Evolutionary conservation across 1,140 invertebrate species (phyloP), one percentile per base, ranked within the genome.

Genomic region (Trachelipus rathkii): DNA sequence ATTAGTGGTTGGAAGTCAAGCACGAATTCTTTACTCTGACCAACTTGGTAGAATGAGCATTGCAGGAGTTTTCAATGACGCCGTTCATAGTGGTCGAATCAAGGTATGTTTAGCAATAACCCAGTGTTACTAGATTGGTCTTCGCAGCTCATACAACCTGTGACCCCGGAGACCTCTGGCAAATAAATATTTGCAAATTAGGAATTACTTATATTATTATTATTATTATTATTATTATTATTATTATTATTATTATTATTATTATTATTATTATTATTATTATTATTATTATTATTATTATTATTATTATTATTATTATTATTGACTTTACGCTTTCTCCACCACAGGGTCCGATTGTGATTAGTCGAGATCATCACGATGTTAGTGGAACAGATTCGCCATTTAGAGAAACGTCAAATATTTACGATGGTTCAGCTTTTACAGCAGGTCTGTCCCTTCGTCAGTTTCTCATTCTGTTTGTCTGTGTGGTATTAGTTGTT

Each of bases 351-450:
- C 88, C 89, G 21, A 86, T 91, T 7, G 88, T 92, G 3, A 84
- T 91, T 13, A 89, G 88, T 81, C 82, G 90, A 46, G 90, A 91
- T 84, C 90, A 91, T 82, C 90, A 91, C 83, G 90, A 91, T 84
- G 90, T 92, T 6, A 90, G 89, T 79, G 90, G 90, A 50, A 89
- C 90, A 6, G 90, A 91, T 83, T 89, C 88, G 81, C 90, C 90
- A 9, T 91, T 87, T 85, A 82, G 90, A 72, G 90, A 91, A 83
- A 91, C 90, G 0, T 89, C 90, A 24, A 90, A 92, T 82, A 87
- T 91, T 50, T 87, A 86, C 77, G 90, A 91, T 82, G 90, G 90
- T 5, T 90, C 90, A 0, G 87, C 89, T 3, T 88, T 90, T 78
- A 89, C 89, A 77, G 90, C 90, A 80, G 86, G 88, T 87, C 2